phyloP scores from a whole-genome alignment of 2,113 vertebrate species.

The Thalassoma bifasciatum region DNA sequence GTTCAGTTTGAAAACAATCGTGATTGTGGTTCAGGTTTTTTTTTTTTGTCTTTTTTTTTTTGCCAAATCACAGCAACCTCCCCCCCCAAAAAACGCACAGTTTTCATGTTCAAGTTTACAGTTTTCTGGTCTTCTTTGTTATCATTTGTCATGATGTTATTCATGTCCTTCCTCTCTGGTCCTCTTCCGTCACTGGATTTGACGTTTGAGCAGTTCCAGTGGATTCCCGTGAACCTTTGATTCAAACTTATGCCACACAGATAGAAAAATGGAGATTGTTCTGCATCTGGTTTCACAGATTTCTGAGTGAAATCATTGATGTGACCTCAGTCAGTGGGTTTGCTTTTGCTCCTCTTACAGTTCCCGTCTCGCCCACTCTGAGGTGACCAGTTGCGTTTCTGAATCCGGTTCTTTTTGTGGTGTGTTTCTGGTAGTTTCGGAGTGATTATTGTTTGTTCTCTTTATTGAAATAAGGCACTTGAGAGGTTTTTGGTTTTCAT shows the following conservation, averaged over 20 bases:
- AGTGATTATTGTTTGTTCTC: constrained; percentile 36
- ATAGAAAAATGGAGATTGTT: constrained; percentile 14
- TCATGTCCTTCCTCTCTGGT: constrained; percentile 2
- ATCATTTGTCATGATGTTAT: constrained; percentile 70
- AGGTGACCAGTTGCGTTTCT: constrained; percentile 45
- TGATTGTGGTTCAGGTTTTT: constrained; percentile 67
- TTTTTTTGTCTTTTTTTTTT: constrained; percentile 11
- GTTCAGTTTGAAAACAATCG: constrained; percentile 84
- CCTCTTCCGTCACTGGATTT: constrained; percentile 32
- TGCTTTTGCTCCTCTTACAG: constrained; percentile 1
- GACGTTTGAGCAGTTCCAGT: constrained; percentile 28
- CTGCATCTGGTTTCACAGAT: constrained; percentile 50
- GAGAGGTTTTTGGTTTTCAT: constrained; percentile 97
- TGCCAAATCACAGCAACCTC: constrained; percentile 74
- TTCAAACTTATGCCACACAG: constrained; percentile 12
- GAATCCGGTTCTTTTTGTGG: constrained; percentile 32
- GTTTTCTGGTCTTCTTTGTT: constrained; percentile 78
- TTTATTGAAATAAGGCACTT: constrained; percentile 95
- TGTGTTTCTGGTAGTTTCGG: constrained; percentile 47
- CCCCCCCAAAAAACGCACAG: constrained; percentile 58
- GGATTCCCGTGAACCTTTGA: constrained; percentile 11
- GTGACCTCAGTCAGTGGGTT: constrained; percentile 5
- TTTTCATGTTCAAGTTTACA: constrained; percentile 79
- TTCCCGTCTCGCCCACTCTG: constrained; percentile 33
- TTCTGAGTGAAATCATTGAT: constrained; percentile 20